Conservation (phyloP, 2,797 vertebrate species). For the Microctenopoma stevenorrisi region DNA sequence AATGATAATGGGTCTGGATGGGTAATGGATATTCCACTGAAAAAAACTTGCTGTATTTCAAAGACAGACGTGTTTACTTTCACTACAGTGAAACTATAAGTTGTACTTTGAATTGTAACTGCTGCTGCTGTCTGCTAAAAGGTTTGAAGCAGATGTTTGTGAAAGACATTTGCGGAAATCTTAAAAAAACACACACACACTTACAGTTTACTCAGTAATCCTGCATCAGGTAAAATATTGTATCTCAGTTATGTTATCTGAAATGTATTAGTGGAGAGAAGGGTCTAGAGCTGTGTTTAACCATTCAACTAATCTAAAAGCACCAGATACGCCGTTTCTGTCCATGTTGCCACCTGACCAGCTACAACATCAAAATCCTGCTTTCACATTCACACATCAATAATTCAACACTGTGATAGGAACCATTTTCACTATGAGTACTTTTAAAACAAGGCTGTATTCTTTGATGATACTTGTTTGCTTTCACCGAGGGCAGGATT, state of each 20-base stretch:
- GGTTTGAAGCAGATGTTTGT: neutral
- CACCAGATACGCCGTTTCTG: neutral
- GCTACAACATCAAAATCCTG: conserved; percentile 46
- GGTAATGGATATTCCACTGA: too few relatives aligned
- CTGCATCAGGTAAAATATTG: neutral
- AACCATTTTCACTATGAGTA: conserved; percentile 36
- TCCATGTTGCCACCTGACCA: conserved; percentile 31
- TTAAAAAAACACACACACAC: too few relatives aligned
- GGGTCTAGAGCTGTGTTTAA: neutral
- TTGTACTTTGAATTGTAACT: too few relatives aligned
- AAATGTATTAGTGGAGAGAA: neutral
- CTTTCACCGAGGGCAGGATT: neutral
- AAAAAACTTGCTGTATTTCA: too few relatives aligned
- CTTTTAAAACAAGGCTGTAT: conserved; percentile 2
- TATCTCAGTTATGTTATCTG: neutral
- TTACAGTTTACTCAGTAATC: neutral
- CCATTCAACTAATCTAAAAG: neutral
- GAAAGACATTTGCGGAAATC: neutral
- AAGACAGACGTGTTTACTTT: too few relatives aligned
- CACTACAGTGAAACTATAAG: too few relatives aligned
- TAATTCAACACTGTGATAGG: conserved; percentile 56
- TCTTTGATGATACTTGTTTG: conserved; percentile 8
- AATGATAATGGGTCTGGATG: too few relatives aligned
- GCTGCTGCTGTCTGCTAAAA: too few relatives aligned
- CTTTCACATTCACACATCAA: conserved; percentile 60